Conservation (phyloP, 2,888 invertebrate species). For the Lasioglossum figueresi region DNA sequence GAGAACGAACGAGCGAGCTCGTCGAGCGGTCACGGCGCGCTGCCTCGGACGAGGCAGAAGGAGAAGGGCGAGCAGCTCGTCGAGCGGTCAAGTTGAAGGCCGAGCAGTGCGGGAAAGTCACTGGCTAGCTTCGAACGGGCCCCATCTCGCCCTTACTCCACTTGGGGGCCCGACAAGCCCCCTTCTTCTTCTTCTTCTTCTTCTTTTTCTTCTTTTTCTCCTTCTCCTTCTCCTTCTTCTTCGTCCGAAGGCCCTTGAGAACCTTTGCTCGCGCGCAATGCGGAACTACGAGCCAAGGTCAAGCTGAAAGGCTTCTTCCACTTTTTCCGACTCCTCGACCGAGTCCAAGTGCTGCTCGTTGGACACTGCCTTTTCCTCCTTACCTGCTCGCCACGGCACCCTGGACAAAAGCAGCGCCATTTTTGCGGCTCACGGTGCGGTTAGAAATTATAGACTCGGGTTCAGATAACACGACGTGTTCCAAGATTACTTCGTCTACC, state of each 20-base stretch:
- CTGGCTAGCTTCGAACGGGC: background rate
- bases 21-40: conserved; percentile 44
- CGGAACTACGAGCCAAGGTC: conserved; percentile 69
- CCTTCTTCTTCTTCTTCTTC: background rate
- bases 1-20: conserved; percentile 19
- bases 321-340: background rate
- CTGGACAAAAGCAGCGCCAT: background rate
- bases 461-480: too few species aligned
- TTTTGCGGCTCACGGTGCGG: background rate
- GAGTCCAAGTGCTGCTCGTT: background rate
- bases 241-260: conserved; percentile 7
- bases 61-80: conserved; percentile 62
- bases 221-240: background rate
- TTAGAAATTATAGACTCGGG: too few species aligned
- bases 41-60: conserved; percentile 38
- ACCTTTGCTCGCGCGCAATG: conserved; percentile 61
- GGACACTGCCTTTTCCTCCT: background rate
- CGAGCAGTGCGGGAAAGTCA: conserved; percentile 50
- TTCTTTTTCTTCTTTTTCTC: background rate
- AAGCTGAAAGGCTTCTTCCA: conserved; percentile 20
- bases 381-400: background rate
- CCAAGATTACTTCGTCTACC: too few species aligned
- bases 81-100: conserved; percentile 80
- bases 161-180: conserved; percentile 22
- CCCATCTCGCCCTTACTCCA: conserved; percentile 41